Evolutionary conservation across 2,888 invertebrate species (phyloP).

Genomic region (Dynastes grantii): DNA sequence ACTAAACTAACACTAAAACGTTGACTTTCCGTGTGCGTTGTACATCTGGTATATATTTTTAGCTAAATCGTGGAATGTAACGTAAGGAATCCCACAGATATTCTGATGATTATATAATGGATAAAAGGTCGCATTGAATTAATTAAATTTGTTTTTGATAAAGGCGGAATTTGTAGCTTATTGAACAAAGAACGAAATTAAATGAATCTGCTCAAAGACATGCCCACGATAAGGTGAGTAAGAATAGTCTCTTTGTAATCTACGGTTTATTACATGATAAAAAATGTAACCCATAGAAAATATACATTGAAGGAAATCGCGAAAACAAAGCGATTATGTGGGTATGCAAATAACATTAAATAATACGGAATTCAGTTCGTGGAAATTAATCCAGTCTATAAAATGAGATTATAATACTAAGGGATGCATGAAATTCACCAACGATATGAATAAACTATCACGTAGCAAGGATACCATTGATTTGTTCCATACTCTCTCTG

Average conservation of each 20-base stretch:
- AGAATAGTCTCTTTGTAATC: not conserved
- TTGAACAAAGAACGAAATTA: not conserved
- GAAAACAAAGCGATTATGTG: conserved; percentile 2
- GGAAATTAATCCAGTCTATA: not conserved
- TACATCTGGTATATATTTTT: no score
- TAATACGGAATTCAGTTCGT: not conserved
- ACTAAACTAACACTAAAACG: no score
- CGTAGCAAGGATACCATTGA: no score
- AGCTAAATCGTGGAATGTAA: no score
- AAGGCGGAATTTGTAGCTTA: conserved; percentile 3
- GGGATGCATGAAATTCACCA: not conserved
- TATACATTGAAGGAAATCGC: not conserved
- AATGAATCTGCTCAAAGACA: not conserved
- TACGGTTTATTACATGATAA: not conserved
- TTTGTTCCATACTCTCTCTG: no score
- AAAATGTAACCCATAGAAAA: not conserved
- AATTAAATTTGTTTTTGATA: conserved; percentile 12
- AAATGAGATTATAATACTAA: not conserved
- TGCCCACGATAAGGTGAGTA: not conserved
- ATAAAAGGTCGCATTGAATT: not conserved
- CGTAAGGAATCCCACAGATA: no score
- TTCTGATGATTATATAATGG: no score
- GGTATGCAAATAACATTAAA: no score
- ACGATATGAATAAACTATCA: no score
- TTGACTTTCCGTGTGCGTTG: no score